Percentiles rank a stretch among this genome's conserved stretches.
Evolutionary conservation across 2,888 invertebrate species (phyloP).

Genomic region (Cryptops parisi): DNA sequence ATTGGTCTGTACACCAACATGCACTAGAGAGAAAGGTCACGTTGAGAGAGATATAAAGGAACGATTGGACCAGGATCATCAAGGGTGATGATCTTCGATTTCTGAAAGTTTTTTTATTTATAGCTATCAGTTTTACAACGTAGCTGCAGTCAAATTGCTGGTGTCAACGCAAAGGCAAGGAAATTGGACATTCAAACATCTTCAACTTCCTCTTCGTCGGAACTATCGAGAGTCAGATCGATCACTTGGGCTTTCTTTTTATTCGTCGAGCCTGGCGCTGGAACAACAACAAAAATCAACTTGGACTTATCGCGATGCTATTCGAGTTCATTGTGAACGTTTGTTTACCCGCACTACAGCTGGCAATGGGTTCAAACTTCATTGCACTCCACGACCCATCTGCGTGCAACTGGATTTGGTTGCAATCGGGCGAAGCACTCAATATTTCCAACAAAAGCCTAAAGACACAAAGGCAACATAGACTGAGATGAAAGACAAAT

Average conservation of each 20-base stretch:
- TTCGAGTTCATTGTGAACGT: no score
- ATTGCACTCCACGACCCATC: conserved; percentile 34
- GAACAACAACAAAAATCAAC: no score
- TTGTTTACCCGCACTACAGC: no score
- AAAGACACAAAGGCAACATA: conserved; percentile 15
- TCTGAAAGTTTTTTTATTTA: not conserved
- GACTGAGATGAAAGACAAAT: no score
- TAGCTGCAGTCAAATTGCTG: no score
- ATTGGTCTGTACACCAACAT: no score
- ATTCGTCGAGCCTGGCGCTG: no score
- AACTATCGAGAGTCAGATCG: conserved; percentile 27
- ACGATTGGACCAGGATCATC: no score
- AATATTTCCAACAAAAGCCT: conserved; percentile 34
- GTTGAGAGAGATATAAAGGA: no score
- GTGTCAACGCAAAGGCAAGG: not conserved
- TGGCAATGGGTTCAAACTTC: conserved; percentile 19
- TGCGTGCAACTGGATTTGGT: conserved; percentile 33
- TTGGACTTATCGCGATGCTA: no score
- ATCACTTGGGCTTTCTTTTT: conserved; percentile 25
- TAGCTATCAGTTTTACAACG: not conserved
- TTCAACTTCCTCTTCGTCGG: conserved; percentile 27
- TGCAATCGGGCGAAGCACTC: conserved; percentile 27
- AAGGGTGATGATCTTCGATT: no score
- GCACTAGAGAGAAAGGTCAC: no score
- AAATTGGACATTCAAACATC: conserved; percentile 6